These are phyloP conservation scores for Leptoclinus maculatus DNA, from an alignment of 2,797 vertebrate genomes.

Conservation along the genomic window DNA sequence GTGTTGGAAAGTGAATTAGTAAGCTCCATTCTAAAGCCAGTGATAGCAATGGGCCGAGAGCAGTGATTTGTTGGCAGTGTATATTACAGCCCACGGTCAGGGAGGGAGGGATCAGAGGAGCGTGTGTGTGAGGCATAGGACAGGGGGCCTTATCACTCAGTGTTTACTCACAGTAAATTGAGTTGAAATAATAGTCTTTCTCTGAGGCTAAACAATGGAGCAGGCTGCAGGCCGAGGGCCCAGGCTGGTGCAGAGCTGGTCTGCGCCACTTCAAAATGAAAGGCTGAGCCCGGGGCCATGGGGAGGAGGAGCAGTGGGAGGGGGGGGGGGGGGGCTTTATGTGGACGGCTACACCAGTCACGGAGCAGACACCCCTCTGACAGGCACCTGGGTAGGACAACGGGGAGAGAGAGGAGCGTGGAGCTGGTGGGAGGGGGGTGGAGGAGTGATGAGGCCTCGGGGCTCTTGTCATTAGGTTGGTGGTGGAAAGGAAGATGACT, in stretches of 20 bases:
- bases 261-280: conserved; percentile 84
- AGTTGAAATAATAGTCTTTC: conserved; percentile 90
- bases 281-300: conserved; percentile 78
- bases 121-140: conserved; percentile 67
- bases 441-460: conserved; percentile 77
- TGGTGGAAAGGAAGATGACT: conserved; percentile 79
- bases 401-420: conserved; percentile 70
- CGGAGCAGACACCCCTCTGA: conserved; percentile 82
- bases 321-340: conserved; percentile 68
- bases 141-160: conserved; percentile 84
- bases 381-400: conserved; percentile 86
- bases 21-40: conserved; percentile 75
- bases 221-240: conserved; percentile 78
- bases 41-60: conserved; percentile 77
- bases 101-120: conserved; percentile 61
- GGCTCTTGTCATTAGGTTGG: conserved; percentile 84
- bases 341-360: conserved; percentile 76
- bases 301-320: conserved; percentile 60
- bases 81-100: conserved; percentile 82
- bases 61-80: conserved; percentile 84
- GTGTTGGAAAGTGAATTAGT: conserved; percentile 85
- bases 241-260: conserved; percentile 76
- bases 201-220: conserved; percentile 83
- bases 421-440: conserved; percentile 57
- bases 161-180: conserved; percentile 89